A percentile compares a stretch with the other conserved stretches of the same genome.
phyloP scores from a whole-genome alignment of 2,113 vertebrate genomes.

The Colaptes auratus region DNA sequence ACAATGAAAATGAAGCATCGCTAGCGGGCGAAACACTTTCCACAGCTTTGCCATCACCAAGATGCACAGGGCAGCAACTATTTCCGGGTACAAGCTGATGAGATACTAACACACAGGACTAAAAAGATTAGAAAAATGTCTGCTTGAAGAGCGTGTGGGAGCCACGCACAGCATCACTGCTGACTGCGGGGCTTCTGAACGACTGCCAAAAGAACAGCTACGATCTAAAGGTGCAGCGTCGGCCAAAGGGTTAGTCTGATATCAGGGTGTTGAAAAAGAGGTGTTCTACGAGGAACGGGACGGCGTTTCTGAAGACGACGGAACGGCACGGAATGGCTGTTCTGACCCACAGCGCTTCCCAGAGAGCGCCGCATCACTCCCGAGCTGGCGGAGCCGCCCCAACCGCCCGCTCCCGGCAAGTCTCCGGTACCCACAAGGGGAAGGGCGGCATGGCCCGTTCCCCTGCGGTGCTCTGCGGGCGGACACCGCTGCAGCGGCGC shows the following conservation, averaged over 20 bases:
- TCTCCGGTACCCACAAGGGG: too few relatives aligned
- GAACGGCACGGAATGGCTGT: background rate
- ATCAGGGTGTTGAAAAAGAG: background rate
- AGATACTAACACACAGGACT: background rate
- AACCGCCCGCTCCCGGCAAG: background rate
- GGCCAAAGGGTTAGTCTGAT: background rate
- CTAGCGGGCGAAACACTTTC: background rate
- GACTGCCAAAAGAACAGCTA: background rate
- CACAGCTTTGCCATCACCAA: background rate
- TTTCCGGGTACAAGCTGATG: background rate
- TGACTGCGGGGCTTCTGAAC: background rate
- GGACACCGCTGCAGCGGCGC: background rate
- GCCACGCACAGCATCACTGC: background rate
- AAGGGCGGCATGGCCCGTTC: background rate
- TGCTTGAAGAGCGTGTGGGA: background rate
- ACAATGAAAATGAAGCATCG: background rate
- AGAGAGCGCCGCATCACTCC: background rate
- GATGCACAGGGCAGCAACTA: background rate
- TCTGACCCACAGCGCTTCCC: rapidly evolving
- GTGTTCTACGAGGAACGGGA: rapidly evolving
- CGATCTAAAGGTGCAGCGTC: background rate
- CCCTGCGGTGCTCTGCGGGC: background rate
- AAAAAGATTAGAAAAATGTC: background rate
- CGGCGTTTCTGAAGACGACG: rapidly evolving
- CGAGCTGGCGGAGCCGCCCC: background rate